Percentiles rank a stretch among this genome's conserved stretches.
Evolutionary conservation across 2,797 vertebrate species (phyloP).

Genomic region (Epinephelus awoara): DNA sequence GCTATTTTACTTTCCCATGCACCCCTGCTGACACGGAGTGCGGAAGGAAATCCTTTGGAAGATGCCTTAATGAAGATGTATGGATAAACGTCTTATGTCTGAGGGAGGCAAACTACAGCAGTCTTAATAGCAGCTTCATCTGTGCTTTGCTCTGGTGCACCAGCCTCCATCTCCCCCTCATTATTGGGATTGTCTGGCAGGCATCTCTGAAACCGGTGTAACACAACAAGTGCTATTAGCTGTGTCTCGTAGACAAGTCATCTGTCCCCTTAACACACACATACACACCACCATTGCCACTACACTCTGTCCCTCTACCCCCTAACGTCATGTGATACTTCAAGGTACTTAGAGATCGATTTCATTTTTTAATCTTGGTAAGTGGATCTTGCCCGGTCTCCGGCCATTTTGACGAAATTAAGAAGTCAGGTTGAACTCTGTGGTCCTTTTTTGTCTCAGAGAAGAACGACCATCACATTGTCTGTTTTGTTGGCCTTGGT

Average conservation of each 20-base stretch:
- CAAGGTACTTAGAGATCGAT: conserved; percentile 85
- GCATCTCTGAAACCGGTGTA: conserved; percentile 52
- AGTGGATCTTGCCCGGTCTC: conserved; percentile 79
- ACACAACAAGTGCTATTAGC: conserved; percentile 69
- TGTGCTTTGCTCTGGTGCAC: conserved; percentile 34
- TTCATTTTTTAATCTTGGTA: conserved; percentile 88
- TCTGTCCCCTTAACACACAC: conserved; percentile 42
- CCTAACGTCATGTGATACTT: conserved; percentile 80
- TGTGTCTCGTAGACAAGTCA: conserved; percentile 54
- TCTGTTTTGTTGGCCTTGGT: conserved; percentile 45
- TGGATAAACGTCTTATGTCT: conserved; percentile 49
- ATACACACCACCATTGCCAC: conserved; percentile 41
- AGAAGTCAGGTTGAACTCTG: conserved; percentile 59
- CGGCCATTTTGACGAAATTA: conserved; percentile 75
- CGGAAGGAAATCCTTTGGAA: conserved; percentile 48
- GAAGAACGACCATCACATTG: conserved; percentile 35
- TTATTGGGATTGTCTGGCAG: conserved; percentile 70
- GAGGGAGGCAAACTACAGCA: conserved; percentile 35
- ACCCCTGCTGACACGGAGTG: conserved; percentile 18
- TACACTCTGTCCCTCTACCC: conserved; percentile 54
- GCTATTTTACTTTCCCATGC: conserved; percentile 27
- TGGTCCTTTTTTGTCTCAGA: conserved; percentile 45
- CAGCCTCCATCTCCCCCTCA: conserved; percentile 54
- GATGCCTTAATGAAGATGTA: conserved; percentile 50
- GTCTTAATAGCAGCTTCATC: conserved; percentile 55